Evolutionary conservation across 2,888 invertebrate genomes (phyloP), one percentile per base, ranked within the genome.

Genomic region (Herminia tarsipennalis): DNA sequence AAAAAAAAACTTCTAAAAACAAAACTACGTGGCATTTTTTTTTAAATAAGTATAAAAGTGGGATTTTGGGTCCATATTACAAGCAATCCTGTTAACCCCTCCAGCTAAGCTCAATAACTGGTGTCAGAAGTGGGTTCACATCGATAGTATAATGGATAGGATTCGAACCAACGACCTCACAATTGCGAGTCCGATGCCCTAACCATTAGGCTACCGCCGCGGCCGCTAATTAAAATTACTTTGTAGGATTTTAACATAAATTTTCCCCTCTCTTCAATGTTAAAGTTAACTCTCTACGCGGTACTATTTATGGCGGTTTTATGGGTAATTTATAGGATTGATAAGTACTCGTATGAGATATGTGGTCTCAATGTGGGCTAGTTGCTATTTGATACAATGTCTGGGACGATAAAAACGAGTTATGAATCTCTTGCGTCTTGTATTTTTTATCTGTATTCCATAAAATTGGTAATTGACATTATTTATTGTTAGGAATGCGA

Each of bases 271-370:
- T 34, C 21, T n/a, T 51, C 54, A 27, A 20, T 41, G 9, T 35
- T 42, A 36, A 47, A 47, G 36, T 45, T 22, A 32, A 13, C 20
- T 32, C 38, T 32, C 57, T 46, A 51, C 55, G 48, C 48, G 35
- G n/a, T 13, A 28, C 27, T 43, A 55, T 58, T 55, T 62, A 61
- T 41, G 9, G 37, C 9, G 28, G 42, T 56, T 58, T 62, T 45
- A 62, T 40, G 37, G 32, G 12, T 27, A 45, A 56, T 62, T 52
- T 62, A 62, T 62, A 4, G 40, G 41, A 49, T 40, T 35, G 59
- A 57, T 57, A 55, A 48, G 47, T 35, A 22, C 20, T 17, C 27
- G 12, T 9, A 28, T 14, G 39, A 44, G 44, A 39, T 27, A 32
- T 17, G 9, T 16, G 1, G n/a, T 32, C 22, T 36, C 20, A 13